Conservation (phyloP, 2,888 invertebrate genomes). For the Calliphora vomitoria region DNA sequence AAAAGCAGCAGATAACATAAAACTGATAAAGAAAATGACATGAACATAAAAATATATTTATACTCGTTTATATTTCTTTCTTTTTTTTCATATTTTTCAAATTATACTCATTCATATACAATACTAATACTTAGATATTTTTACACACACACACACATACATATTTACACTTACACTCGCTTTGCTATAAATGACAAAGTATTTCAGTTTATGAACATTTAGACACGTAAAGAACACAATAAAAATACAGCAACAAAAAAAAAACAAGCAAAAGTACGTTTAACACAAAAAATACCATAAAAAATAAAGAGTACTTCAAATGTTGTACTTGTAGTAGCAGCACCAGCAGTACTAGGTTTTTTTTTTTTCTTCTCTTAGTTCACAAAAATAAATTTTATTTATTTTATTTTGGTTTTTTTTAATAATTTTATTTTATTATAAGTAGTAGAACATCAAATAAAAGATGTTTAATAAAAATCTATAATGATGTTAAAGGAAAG, state of each 20-base stretch:
- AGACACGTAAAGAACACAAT: slow-evolving; percentile 51
- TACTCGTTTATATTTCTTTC: slow-evolving; percentile 13
- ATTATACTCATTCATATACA: slow-evolving; percentile 6
- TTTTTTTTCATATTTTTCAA: slow-evolving; percentile 19
- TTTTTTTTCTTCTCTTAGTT: neutral
- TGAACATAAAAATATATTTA: slow-evolving; percentile 73
- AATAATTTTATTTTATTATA: slow-evolving; percentile 42
- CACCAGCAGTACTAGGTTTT: too few species aligned
- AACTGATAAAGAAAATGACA: slow-evolving; percentile 76
- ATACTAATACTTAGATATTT: slow-evolving; percentile 1
- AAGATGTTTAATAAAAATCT: slow-evolving; percentile 16
- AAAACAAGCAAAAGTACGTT: slow-evolving; percentile 7
- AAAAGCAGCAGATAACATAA: slow-evolving; percentile 73
- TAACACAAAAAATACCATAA: slow-evolving; percentile 9
- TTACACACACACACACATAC: neutral
- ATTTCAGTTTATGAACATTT: slow-evolving; percentile 63
- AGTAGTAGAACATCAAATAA: neutral
- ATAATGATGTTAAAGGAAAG: neutral
- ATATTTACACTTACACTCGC: slow-evolving; percentile 13
- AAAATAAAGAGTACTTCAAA: neutral
- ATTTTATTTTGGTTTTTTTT: neutral
- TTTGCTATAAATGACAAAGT: slow-evolving; percentile 61
- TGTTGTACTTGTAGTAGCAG: neutral
- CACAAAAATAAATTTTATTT: slow-evolving; percentile 34
- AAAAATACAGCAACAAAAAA: neutral